Base-by-base conservation (phyloP, 2,888 invertebrate species). In the Scaptodrosophila latifasciaeformis region DNA sequence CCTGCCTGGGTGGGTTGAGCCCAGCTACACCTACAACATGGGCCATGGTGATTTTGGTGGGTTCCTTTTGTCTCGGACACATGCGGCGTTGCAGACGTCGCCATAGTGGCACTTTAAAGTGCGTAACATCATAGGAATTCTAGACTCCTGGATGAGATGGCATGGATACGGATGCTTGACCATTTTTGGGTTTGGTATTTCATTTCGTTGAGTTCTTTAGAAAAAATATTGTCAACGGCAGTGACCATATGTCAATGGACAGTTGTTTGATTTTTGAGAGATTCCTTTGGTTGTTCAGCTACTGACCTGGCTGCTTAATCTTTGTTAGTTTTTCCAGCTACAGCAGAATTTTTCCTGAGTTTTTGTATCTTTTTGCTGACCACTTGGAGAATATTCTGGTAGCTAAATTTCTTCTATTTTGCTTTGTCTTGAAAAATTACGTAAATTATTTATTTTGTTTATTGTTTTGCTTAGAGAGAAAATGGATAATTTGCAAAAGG, bases 81-180 rank as follows among this genome's bases (percentile, higher is more conserved):
- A 71, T 76, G 72, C 69, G 67, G 76, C 76, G 72, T 75, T 72
- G 76, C 72, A 72, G 67, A 57, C 69, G 76, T 67, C 72, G 45
- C 58, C 56, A n/a, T n/a, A 54, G n/a, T n/a, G 10, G 65, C 44
- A 24, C 72, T 70, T 72, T 75, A 61, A 63, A 66, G 59, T 54
- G 60, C 54, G 58, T 54, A 65, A 60, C 57, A 58, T 39, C 30
- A 52, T 43, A 10, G 37, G 18, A 37, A n/a, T 6, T 50, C 51
- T 45, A 31, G 37, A 35, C 50, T 29, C 24, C 21, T 48, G 61
- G 42, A 12, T 34, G 34, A 15, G 15, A 13, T 13, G 15, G 34
- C 15, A 12, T 34, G 37, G 37, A 18, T 54, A 68, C 59, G 54
- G 66, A 72, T 62, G 67, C 76, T 69, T 75, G 76, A 71, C 71